Evolutionary conservation across 1,140 invertebrate species (phyloP).

Genomic region (Nautilus pompilius): DNA sequence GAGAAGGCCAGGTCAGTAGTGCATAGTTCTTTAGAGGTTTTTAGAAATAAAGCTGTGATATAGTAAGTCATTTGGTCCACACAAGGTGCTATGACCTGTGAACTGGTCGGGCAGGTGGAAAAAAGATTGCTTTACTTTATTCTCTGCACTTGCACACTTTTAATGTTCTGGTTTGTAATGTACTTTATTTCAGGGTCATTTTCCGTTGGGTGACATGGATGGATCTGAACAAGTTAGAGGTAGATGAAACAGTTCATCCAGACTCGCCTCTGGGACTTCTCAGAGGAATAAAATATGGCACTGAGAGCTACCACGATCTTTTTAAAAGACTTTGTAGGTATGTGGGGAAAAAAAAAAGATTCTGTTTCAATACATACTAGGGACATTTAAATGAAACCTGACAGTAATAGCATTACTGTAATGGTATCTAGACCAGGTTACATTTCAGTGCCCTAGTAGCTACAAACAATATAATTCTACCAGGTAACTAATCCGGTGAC

Average conservation of each 20-base stretch:
- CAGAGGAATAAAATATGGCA: slow-evolving; percentile 96
- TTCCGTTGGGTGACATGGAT: slow-evolving; percentile 99
- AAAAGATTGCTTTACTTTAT: too few relatives aligned
- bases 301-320: slow-evolving; percentile 98
- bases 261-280: slow-evolving; percentile 95
- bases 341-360: neutral
- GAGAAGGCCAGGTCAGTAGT: slow-evolving; percentile 77
- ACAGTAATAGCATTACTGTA: too few relatives aligned
- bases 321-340: slow-evolving; percentile 81
- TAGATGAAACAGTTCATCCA: slow-evolving; percentile 59
- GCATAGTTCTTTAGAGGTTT: slow-evolving; percentile 2
- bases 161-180: neutral
- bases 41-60: neutral
- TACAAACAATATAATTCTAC: too few relatives aligned
- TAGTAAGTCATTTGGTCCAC: too few relatives aligned
- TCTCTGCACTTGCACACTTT: neutral
- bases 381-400: too few relatives aligned
- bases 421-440: too few relatives aligned
- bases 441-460: too few relatives aligned
- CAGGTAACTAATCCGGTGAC: too few relatives aligned
- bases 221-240: slow-evolving; percentile 95
- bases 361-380: too few relatives aligned
- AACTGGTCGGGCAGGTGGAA: too few relatives aligned
- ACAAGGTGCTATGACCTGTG: too few relatives aligned
- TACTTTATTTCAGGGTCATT: slow-evolving; percentile 69